Conservation (phyloP, 2,113 vertebrate genomes). For the Herpetotheres cachinnans region DNA sequence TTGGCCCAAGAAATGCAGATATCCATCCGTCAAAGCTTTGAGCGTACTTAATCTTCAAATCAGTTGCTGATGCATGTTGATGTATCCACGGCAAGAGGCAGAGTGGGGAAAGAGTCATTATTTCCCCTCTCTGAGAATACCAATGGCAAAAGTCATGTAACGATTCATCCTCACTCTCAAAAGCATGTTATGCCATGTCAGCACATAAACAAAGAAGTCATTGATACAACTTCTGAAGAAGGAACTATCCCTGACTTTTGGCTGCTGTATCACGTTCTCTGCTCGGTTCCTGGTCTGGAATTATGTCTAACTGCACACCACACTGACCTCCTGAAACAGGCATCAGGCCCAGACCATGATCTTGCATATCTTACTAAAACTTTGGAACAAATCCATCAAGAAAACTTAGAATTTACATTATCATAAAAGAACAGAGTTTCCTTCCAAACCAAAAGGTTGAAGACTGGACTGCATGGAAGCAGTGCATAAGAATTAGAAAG, state of each 20-base stretch:
- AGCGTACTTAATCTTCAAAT: neutral
- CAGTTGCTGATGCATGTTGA: neutral
- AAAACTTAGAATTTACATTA: neutral
- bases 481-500: neutral
- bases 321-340: neutral
- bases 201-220: neutral
- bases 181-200: neutral
- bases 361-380: constrained; percentile 30
- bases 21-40: neutral
- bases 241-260: neutral
- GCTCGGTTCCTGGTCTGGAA: neutral
- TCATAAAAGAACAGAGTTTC: neutral
- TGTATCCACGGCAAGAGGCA: neutral
- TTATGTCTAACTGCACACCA: neutral
- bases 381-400: neutral
- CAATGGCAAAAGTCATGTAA: neutral
- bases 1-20: neutral
- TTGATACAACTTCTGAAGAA: neutral
- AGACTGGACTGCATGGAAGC: neutral
- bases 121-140: neutral
- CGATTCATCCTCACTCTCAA: neutral
- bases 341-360: neutral
- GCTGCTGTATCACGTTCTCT: neutral
- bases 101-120: neutral
- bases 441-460: neutral